A percentile compares a stretch with the other conserved stretches of the same genome.
These are phyloP conservation scores for Ovis aries DNA, from an alignment of 2,113 vertebrate species.

Conservation along the genomic window ARS-UI_Ramb_v3.0 NC_056056.1:5714501-5715000, in stretches of 20 bases:
- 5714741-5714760: not conserved
- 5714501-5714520: accelerated
- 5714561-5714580: not conserved
- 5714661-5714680: accelerated
- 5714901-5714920: not conserved
- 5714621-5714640: not conserved
- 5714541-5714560: not conserved
- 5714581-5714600: not conserved
- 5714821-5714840: not conserved
- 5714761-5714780: not conserved
- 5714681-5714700: accelerated
- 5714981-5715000: not conserved
- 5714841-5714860: too few relatives aligned
- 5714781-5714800: not conserved
- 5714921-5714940: accelerated
- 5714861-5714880: not conserved
- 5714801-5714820: too few relatives aligned
- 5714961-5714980: not conserved
- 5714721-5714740: not conserved
- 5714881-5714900: not conserved
- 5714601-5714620: not conserved
- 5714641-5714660: not conserved
- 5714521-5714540: not conserved
- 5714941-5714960: not conserved
- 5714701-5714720: accelerated